phyloP scores from a whole-genome alignment of 2,888 invertebrate species.

The Vandiemenella viatica region DNA sequence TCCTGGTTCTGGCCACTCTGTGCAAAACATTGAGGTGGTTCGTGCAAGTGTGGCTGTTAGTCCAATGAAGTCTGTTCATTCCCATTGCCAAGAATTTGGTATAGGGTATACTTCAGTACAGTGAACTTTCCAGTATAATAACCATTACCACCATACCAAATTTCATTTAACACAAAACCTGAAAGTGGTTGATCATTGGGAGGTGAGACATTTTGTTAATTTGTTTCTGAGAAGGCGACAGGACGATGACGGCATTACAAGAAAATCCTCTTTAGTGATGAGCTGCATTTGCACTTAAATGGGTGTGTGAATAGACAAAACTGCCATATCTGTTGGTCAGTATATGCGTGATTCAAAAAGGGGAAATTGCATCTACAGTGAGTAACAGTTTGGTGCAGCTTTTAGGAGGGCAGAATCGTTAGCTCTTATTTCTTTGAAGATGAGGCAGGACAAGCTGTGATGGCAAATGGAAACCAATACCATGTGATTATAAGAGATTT shows the following conservation, averaged over 20 bases:
- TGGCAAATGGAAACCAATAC: neutral
- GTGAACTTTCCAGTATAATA: neutral
- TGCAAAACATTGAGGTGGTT: neutral
- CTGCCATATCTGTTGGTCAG: too few relatives aligned
- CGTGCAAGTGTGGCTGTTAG: neutral
- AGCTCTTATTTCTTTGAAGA: neutral
- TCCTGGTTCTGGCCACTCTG: neutral
- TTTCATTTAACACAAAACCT: neutral
- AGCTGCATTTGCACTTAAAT: neutral
- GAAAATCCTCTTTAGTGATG: neutral
- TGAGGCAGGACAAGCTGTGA: neutral
- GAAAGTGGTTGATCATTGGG: neutral
- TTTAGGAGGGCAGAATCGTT: neutral
- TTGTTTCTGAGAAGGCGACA: too few relatives aligned
- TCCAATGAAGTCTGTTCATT: neutral
- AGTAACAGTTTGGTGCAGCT: neutral
- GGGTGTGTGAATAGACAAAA: too few relatives aligned
- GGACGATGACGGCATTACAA: neutral
- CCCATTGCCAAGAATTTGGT: neutral
- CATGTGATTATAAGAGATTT: neutral
- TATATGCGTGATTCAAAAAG: too few relatives aligned
- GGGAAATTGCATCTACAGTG: neutral
- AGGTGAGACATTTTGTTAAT: neutral
- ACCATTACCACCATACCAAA: neutral
- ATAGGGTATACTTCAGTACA: neutral